Conservation (phyloP, 2,113 vertebrate species). For the Ramphastos sulfuratus region DNA sequence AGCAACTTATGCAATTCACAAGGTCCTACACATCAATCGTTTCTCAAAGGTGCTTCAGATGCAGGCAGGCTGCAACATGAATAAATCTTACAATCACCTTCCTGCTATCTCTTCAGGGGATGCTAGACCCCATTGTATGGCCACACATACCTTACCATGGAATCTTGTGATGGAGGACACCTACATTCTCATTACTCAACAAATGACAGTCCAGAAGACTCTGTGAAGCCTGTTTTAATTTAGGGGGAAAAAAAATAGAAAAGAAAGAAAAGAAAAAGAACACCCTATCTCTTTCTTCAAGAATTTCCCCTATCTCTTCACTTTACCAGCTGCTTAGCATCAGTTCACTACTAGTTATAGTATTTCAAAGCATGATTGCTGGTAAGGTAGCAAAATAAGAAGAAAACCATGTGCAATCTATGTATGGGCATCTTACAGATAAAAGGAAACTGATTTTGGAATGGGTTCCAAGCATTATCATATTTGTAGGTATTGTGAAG, state of each 20-base stretch:
- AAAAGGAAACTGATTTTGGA: neutral
- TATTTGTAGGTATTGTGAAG: neutral
- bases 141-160: neutral
- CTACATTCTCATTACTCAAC: neutral
- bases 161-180: neutral
- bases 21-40: rapidly evolving
- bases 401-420: neutral
- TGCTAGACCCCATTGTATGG: neutral
- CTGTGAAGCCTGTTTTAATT: neutral
- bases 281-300: neutral
- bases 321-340: neutral
- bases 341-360: neutral
- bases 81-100: neutral
- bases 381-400: neutral
- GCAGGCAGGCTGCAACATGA: rapidly evolving
- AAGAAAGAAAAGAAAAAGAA: neutral
- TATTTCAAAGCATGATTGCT: neutral
- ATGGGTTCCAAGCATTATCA: neutral
- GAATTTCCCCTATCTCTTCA: neutral
- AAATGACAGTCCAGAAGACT: neutral
- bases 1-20: neutral
- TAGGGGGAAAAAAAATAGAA: neutral
- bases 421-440: neutral
- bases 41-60: neutral
- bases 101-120: neutral